phyloP scores from a whole-genome alignment of 1,140 invertebrate species.

The Pseudomyrmex concolor region DNA sequence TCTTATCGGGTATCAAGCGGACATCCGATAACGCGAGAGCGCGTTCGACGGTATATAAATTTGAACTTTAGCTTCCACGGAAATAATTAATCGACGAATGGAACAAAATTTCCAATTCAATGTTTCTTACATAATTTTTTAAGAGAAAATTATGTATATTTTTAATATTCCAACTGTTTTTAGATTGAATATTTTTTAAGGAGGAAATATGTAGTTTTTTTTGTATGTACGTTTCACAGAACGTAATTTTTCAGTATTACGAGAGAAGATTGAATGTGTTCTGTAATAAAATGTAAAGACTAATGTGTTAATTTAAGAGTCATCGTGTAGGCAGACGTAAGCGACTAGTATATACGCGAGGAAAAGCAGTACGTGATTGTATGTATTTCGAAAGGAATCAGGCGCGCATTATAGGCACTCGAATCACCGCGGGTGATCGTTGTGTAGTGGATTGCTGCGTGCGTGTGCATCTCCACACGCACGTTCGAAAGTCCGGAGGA shows the following conservation, averaged over 20 bases:
- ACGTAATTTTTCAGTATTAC: neutral
- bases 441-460: conserved; percentile 1
- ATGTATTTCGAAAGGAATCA: conserved; percentile 64
- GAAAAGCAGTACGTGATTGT: conserved; percentile 66
- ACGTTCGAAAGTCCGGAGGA: neutral
- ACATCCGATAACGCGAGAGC: conserved; percentile 15
- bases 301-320: too few species aligned
- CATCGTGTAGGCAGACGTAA: too few species aligned
- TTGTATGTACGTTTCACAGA: too few species aligned
- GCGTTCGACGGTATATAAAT: neutral
- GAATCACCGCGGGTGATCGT: conserved; percentile 68
- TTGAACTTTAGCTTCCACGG: neutral
- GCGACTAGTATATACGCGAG: neutral
- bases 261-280: neutral
- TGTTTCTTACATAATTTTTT: too few species aligned
- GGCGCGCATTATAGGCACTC: conserved; percentile 61
- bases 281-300: too few species aligned
- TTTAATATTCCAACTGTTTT: too few species aligned
- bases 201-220: too few species aligned
- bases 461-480: conserved; percentile 40
- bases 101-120: conserved; percentile 1
- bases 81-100: neutral
- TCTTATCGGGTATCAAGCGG: conserved; percentile 35
- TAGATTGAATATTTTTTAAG: too few species aligned
- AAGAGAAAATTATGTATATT: too few species aligned